Conservation (phyloP, 64 coral and sea anemone species). For the Orbicella faveolata region DNA sequence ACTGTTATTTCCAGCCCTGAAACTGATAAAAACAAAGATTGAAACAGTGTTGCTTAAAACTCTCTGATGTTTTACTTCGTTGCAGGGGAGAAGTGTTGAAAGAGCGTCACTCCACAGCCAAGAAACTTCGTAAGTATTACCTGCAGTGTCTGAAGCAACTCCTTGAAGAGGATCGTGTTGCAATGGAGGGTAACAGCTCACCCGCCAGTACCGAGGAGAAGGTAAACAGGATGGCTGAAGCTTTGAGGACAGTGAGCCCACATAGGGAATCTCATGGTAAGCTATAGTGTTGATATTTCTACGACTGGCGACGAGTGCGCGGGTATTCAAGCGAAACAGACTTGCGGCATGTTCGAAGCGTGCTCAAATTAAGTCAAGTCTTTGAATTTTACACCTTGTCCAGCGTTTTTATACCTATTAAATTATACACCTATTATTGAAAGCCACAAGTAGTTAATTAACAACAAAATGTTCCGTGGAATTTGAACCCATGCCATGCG, state of each 20-base stretch:
- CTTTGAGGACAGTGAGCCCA: conserved; percentile 59
- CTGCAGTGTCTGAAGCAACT: conserved; percentile 93
- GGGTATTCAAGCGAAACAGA: no score
- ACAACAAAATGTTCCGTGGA: no score
- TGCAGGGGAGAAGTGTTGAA: conserved; percentile 83
- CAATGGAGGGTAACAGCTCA: conserved; percentile 39
- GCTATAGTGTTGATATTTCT: no score
- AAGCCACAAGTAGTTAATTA: no score
- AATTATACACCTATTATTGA: no score
- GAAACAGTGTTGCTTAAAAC: not conserved
- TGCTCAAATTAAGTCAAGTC: no score
- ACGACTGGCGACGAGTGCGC: no score
- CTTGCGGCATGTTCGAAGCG: no score
- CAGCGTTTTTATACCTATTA: no score
- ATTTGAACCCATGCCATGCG: no score
- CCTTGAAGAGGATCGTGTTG: conserved; percentile 79
- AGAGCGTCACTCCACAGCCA: conserved; percentile 89
- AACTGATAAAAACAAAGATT: not conserved
- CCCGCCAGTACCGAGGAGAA: conserved; percentile 60
- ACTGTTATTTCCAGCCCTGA: no score
- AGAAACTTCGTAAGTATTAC: conserved; percentile 95
- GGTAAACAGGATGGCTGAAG: conserved; percentile 80
- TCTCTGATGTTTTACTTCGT: not conserved
- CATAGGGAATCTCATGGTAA: conserved; percentile 26
- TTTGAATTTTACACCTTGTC: no score